Percentiles rank a stretch among this genome's conserved stretches.
phyloP scores from a whole-genome alignment of 2,888 invertebrate species.

The Amiota communis region DNA sequence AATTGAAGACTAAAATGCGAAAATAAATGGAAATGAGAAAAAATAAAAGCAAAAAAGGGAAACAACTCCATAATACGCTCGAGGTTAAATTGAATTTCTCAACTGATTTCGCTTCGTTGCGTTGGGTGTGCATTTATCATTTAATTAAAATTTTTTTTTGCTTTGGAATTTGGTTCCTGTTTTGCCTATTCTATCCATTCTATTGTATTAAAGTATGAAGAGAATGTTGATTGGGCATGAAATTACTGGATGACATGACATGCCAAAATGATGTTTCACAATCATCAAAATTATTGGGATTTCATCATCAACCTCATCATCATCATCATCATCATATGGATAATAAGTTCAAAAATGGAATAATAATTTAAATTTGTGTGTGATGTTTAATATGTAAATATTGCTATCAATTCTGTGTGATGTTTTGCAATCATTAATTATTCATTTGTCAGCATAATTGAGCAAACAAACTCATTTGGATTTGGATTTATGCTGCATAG shows the following conservation, averaged over 20 bases:
- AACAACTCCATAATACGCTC: constrained; percentile 7
- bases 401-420: constrained; percentile 6
- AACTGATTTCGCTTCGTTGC: constrained; percentile 50
- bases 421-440: not conserved
- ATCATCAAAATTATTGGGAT: too few species aligned
- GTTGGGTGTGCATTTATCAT: constrained; percentile 15
- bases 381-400: not conserved
- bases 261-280: too few species aligned
- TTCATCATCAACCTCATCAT: too few species aligned
- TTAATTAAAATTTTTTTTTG: not conserved
- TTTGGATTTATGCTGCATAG: not conserved
- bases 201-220: too few species aligned
- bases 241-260: too few species aligned
- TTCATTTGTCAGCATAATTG: constrained; percentile 19
- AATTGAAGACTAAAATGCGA: too few species aligned
- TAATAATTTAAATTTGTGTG: too few species aligned
- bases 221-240: too few species aligned
- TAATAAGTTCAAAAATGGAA: too few species aligned
- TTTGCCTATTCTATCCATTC: constrained; percentile 9
- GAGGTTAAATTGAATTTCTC: constrained; percentile 40
- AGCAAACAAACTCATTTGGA: not conserved
- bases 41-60: not conserved
- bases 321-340: too few species aligned
- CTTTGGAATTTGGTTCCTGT: constrained; percentile 16
- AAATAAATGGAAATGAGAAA: too few species aligned